These are phyloP conservation scores for Budorcas taxicolor DNA, from an alignment of 2,113 vertebrate species.

Conservation along the genomic window DNA sequence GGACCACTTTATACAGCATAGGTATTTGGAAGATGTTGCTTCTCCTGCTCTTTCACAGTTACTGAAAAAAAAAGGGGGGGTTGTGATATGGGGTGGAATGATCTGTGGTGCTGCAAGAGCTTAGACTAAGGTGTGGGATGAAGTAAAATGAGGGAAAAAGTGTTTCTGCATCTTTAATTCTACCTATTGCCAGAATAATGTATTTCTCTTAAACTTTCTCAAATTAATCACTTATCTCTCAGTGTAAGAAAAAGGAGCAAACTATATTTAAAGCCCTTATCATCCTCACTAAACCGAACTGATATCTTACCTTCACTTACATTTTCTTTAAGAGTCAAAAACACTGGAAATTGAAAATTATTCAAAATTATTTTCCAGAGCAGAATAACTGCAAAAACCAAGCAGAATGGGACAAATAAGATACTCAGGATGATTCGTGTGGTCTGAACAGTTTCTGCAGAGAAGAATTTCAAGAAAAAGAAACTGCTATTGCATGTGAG, in stretches of 20 bases:
- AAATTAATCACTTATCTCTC: neutral
- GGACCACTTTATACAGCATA: neutral
- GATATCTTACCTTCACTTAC: neutral
- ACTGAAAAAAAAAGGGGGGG: neutral
- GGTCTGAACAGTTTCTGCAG: neutral
- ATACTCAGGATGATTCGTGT: neutral
- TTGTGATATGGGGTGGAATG: neutral
- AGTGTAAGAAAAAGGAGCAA: neutral
- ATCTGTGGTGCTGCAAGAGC: neutral
- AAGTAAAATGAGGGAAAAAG: neutral
- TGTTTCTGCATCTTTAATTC: neutral
- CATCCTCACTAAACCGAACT: neutral
- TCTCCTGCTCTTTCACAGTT: neutral
- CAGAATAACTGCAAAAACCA: neutral
- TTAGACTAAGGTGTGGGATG: neutral
- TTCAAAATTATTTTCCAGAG: neutral
- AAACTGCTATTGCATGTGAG: neutral
- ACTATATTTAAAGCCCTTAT: neutral
- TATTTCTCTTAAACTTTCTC: neutral
- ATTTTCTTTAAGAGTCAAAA: slow-evolving; percentile 2
- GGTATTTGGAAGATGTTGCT: neutral
- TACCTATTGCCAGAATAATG: neutral
- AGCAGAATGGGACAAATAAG: neutral
- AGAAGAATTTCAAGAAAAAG: neutral
- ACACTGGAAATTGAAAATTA: slow-evolving; percentile 28